Conservation (phyloP, 2,113 vertebrate genomes). For the Channa maculata region DNA sequence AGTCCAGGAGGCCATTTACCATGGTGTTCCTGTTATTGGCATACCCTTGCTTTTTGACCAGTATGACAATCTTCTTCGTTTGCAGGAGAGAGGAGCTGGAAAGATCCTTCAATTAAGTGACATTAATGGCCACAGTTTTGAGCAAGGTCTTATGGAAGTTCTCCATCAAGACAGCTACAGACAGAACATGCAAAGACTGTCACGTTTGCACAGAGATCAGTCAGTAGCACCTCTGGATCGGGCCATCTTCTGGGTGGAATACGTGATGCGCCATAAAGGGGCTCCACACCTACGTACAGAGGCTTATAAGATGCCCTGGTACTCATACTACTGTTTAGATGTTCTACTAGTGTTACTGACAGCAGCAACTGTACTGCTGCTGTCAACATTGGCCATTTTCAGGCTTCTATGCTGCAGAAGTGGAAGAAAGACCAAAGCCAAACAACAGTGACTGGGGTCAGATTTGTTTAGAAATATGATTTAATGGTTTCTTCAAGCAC, state of each 20-base stretch:
- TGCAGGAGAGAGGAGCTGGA: slow-evolving; percentile 71
- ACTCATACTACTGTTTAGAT: slow-evolving; percentile 74
- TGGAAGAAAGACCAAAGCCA: slow-evolving; percentile 63
- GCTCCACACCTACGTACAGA: slow-evolving; percentile 72
- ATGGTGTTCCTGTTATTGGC: slow-evolving; percentile 77
- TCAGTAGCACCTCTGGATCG: slow-evolving; percentile 65
- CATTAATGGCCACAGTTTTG: slow-evolving; percentile 56
- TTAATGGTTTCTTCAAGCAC: not conserved
- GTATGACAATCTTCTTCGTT: slow-evolving; percentile 77
- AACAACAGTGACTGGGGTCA: slow-evolving; percentile 50
- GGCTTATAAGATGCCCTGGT: slow-evolving; percentile 78
- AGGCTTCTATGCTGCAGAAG: slow-evolving; percentile 63
- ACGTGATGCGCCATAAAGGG: slow-evolving; percentile 79
- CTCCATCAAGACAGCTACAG: slow-evolving; percentile 63
- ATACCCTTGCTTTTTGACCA: slow-evolving; percentile 82
- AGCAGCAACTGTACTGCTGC: slow-evolving; percentile 5
- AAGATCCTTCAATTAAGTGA: slow-evolving; percentile 67
- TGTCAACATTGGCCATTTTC: slow-evolving; percentile 37
- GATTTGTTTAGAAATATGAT: not conserved
- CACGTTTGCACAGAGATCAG: slow-evolving; percentile 76
- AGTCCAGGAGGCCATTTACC: slow-evolving; percentile 79
- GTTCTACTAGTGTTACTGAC: slow-evolving; percentile 62
- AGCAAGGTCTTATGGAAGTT: slow-evolving; percentile 55
- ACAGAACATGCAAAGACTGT: slow-evolving; percentile 74
- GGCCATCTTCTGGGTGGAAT: slow-evolving; percentile 79